phyloP scores from a whole-genome alignment of 2,888 invertebrate species.

The Seira sanloemensis region DNA sequence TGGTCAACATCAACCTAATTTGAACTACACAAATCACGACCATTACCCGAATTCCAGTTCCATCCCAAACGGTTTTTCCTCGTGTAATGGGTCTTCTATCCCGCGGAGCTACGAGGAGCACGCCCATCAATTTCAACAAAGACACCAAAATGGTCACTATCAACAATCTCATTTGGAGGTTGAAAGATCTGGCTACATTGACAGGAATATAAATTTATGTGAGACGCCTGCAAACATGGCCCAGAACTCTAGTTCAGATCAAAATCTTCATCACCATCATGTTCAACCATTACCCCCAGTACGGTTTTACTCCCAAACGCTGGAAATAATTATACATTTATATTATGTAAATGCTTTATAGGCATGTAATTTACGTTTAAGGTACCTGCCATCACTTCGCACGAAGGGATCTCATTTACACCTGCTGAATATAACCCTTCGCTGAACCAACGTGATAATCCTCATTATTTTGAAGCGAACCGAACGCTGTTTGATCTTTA shows the following conservation, averaged over 20 bases:
- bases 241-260: too few relatives aligned
- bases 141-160: background rate
- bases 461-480: slow-evolving; percentile 89
- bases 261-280: too few relatives aligned
- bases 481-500: slow-evolving; percentile 91
- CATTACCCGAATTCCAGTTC: too few relatives aligned
- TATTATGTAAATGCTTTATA: too few relatives aligned
- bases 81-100: background rate
- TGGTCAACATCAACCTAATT: slow-evolving; percentile 32
- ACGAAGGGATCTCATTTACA: too few relatives aligned
- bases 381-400: slow-evolving; percentile 23
- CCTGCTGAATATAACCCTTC: too few relatives aligned
- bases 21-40: too few relatives aligned
- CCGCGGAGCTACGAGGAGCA: background rate
- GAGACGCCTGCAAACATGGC: too few relatives aligned
- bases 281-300: too few relatives aligned
- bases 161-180: background rate
- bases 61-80: background rate
- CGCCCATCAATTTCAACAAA: background rate
- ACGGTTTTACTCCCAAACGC: too few relatives aligned
- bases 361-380: slow-evolving; percentile 20
- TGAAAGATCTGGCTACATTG: background rate
- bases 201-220: background rate
- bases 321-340: too few relatives aligned
- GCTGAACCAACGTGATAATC: slow-evolving; percentile 86